These are phyloP conservation scores for Drosophila lacertosa DNA, from an alignment of 1,140 invertebrate genomes.

Conservation along the genomic window DNA sequence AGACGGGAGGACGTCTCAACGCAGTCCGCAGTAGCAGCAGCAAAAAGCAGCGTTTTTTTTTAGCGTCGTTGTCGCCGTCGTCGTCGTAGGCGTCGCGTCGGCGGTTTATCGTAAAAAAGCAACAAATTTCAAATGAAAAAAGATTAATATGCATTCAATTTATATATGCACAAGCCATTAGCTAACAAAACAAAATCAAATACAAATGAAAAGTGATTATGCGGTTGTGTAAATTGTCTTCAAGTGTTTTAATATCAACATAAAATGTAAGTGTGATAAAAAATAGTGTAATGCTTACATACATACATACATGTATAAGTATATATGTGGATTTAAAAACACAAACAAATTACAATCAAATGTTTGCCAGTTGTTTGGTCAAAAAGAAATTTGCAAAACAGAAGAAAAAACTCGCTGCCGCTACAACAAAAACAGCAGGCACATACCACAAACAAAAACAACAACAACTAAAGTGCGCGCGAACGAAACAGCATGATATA, in stretches of 20 bases:
- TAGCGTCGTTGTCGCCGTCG: constrained; percentile 45
- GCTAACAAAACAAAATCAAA: constrained; percentile 1
- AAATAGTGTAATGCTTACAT: constrained; percentile 2
- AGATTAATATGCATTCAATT: constrained; percentile 3
- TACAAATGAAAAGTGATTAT: constrained; percentile 14
- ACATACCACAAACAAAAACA: constrained; percentile 26
- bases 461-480: constrained; percentile 49
- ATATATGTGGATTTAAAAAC: neutral
- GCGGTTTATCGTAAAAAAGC: constrained; percentile 43
- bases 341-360: constrained; percentile 7
- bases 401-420: constrained; percentile 9
- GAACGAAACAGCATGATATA: constrained; percentile 49
- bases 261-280: constrained; percentile 36
- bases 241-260: constrained; percentile 23
- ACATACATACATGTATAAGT: neutral
- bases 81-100: constrained; percentile 48
- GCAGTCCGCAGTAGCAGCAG: constrained; percentile 44
- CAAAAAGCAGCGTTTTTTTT: constrained; percentile 50
- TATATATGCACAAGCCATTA: constrained; percentile 15
- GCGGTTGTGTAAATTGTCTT: constrained; percentile 35
- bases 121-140: constrained; percentile 34
- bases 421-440: constrained; percentile 6
- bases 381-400: constrained; percentile 37
- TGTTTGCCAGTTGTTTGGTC: constrained; percentile 21
- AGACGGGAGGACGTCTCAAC: constrained; percentile 75